Evolutionary conservation across 2,888 invertebrate species (phyloP).

Genomic region (Terebella lapidaria): DNA sequence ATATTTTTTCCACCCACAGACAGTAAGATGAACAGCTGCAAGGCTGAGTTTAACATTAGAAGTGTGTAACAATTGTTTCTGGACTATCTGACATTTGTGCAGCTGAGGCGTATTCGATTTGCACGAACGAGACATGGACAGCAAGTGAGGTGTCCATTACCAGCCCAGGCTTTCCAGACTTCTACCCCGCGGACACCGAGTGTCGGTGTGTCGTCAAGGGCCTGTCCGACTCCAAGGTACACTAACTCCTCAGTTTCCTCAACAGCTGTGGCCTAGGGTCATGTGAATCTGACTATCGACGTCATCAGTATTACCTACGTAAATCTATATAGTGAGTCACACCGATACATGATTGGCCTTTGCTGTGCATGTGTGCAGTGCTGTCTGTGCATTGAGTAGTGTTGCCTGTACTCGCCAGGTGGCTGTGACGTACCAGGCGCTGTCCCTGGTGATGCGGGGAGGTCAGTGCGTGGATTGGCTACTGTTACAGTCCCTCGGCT

Average conservation of each 20-base stretch:
- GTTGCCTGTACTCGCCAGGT: slow-evolving; percentile 2
- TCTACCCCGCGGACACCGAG: slow-evolving; percentile 10
- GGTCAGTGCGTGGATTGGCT: slow-evolving; percentile 16
- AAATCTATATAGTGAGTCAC: too few species aligned
- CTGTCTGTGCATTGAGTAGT: too few species aligned
- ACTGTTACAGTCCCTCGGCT: slow-evolving; percentile 11
- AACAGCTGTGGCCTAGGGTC: too few species aligned
- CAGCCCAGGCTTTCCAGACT: slow-evolving; percentile 8
- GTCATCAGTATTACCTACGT: too few species aligned
- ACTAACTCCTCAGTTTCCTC: background rate
- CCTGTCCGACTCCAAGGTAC: slow-evolving; percentile 3
- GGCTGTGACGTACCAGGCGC: slow-evolving; percentile 4
- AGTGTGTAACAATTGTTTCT: too few species aligned
- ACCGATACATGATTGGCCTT: too few species aligned
- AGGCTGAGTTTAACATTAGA: too few species aligned
- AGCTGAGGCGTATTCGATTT: background rate
- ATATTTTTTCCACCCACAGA: too few species aligned
- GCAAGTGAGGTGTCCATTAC: background rate
- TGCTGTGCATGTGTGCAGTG: too few species aligned
- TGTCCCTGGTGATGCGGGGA: slow-evolving; percentile 1
- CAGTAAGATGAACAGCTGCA: too few species aligned
- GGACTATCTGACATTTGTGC: too few species aligned
- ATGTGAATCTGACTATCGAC: too few species aligned
- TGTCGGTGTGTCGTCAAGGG: slow-evolving; percentile 9
- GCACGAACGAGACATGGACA: slow-evolving; percentile 1